Evolutionary conservation across 2,888 invertebrate species (phyloP).

Genomic region (Penaeus monodon): DNA sequence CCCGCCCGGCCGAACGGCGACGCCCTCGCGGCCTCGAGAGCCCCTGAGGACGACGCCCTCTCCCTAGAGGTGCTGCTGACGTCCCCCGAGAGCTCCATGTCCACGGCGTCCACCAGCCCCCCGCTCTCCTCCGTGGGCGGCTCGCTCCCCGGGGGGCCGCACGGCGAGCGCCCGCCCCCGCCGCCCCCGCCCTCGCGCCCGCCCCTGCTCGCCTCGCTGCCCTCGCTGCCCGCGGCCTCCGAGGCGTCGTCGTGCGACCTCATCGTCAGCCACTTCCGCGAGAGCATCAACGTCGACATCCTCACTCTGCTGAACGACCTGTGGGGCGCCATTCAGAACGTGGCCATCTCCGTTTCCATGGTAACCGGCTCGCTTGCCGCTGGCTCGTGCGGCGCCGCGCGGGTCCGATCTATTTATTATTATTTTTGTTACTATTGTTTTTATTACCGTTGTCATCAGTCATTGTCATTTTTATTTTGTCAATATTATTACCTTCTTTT

Average conservation of each 20-base stretch:
- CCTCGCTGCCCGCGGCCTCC: not conserved
- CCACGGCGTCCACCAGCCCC: constrained; percentile 2
- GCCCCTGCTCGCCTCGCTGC: not conserved
- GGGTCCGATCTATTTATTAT: not conserved
- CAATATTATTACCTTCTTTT: too few relatives aligned
- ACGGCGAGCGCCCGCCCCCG: not conserved
- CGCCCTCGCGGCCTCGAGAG: not conserved
- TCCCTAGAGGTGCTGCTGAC: not conserved
- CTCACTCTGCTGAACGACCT: constrained; percentile 44
- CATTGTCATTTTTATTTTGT: too few relatives aligned
- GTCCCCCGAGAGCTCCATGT: constrained; percentile 8
- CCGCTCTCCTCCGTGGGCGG: not conserved
- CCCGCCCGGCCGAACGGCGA: not conserved
- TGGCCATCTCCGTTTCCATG: constrained; percentile 45
- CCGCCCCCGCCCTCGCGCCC: not conserved
- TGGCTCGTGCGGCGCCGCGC: not conserved
- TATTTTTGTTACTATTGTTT: too few relatives aligned
- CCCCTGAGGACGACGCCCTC: not conserved
- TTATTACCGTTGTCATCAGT: too few relatives aligned
- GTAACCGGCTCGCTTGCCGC: constrained; percentile 22
- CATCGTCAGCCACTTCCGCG: constrained; percentile 33
- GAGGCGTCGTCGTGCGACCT: constrained; percentile 31
- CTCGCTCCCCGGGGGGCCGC: not conserved
- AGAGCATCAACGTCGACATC: constrained; percentile 52
- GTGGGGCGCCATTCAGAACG: constrained; percentile 44